phyloP scores from a whole-genome alignment of 2,888 invertebrate genomes.

The Agonopterix subpropinquella region DNA sequence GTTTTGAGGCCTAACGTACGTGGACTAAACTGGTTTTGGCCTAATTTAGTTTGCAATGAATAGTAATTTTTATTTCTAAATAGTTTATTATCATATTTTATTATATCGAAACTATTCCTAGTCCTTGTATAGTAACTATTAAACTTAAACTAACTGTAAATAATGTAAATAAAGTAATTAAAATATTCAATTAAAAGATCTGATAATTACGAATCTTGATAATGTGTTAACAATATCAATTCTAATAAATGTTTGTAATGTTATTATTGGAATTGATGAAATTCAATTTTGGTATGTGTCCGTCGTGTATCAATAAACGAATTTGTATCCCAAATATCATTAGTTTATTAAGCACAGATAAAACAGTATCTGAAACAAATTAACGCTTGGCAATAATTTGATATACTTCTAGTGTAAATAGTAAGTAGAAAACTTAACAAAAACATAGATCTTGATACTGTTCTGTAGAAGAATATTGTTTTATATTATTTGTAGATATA shows the following conservation, averaged over 20 bases:
- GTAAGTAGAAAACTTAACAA: background rate
- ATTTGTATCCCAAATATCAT: conserved; percentile 69
- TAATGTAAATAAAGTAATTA: conserved; percentile 37
- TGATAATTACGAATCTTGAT: conserved; percentile 24
- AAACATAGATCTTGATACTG: conserved; percentile 1
- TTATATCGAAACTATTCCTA: conserved; percentile 49
- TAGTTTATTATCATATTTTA: conserved; percentile 29
- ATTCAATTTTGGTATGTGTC: conserved; percentile 62
- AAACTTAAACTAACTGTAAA: conserved; percentile 34
- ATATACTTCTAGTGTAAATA: conserved; percentile 7
- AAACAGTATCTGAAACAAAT: conserved; percentile 45
- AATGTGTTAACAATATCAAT: conserved; percentile 31
- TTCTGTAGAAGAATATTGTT: conserved; percentile 6
- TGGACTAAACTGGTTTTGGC: conserved; percentile 17
- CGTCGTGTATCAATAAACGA: conserved; percentile 69
- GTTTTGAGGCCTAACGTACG: conserved; percentile 7
- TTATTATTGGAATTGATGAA: conserved; percentile 62
- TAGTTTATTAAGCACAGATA: conserved; percentile 46
- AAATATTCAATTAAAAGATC: conserved; percentile 21
- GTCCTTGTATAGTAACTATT: conserved; percentile 47
- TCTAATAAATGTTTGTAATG: conserved; percentile 47
- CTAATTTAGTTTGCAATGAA: conserved; percentile 21
- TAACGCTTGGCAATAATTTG: conserved; percentile 71
- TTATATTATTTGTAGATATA: conserved; percentile 18
- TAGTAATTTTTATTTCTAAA: conserved; percentile 18